These are phyloP conservation scores for Peromyscus melanophrys DNA, from an alignment of 2,797 vertebrate species.

Conservation along the genomic window DNA sequence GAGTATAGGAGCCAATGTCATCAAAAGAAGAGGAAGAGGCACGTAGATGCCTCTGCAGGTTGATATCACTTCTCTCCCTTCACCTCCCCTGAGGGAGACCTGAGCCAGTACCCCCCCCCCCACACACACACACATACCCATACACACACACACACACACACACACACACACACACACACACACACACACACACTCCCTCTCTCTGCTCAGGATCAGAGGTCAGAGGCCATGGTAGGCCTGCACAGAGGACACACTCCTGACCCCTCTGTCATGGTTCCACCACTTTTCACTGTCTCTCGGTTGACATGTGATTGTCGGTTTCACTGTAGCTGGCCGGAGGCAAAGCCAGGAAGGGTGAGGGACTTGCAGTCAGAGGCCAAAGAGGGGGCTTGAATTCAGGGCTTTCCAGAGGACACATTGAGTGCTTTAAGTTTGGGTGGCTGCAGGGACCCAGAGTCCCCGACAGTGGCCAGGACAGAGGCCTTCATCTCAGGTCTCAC, in stretches of 20 bases:
- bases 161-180: too few relatives aligned
- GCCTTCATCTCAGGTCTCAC: rapidly evolving
- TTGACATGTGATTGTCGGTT: not conserved
- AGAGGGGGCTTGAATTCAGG: not conserved
- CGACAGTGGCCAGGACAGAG: not conserved
- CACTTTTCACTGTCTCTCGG: not conserved
- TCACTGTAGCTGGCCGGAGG: not conserved
- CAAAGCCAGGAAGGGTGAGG: not conserved
- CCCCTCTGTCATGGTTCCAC: not conserved
- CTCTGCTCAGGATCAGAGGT: not conserved
- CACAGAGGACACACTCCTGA: not conserved
- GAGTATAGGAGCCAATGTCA: not conserved
- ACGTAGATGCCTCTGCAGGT: not conserved
- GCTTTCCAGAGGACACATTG: not conserved
- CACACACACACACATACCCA: too few relatives aligned
- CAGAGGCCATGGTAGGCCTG: not conserved
- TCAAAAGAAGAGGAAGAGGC: not conserved
- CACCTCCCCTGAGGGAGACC: not conserved
- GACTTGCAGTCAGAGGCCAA: not conserved
- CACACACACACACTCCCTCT: not conserved
- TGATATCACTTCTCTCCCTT: not conserved
- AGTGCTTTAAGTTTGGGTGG: not conserved
- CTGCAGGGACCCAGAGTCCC: not conserved
- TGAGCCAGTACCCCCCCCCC: not conserved
- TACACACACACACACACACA: too few relatives aligned